These are phyloP conservation scores for Polypterus bichir DNA, from an alignment of 2,113 vertebrate species.

Conservation along the genomic window DNA sequence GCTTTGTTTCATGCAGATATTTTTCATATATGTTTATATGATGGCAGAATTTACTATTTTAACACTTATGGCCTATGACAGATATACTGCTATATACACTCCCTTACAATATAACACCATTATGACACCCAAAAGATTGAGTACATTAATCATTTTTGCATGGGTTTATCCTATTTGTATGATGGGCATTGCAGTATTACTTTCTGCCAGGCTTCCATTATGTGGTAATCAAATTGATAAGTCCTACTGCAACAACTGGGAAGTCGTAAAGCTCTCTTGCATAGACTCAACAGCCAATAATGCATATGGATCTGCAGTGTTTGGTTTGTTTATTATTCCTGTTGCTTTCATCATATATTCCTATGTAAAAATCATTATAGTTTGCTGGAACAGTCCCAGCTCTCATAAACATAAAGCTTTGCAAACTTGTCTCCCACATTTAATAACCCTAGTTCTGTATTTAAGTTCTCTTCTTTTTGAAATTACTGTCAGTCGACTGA, in stretches of 20 bases:
- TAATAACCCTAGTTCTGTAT: constrained; percentile 20
- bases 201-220: neutral
- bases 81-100: neutral
- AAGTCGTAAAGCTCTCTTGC: constrained; percentile 24
- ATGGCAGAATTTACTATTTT: neutral
- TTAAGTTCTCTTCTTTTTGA: constrained; percentile 2
- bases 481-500: constrained; percentile 5
- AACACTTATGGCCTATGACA: too few relatives aligned
- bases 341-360: constrained; percentile 24
- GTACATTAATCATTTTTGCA: too few relatives aligned
- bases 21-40: neutral
- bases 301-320: constrained; percentile 10
- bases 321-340: constrained; percentile 10
- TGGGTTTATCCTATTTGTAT: too few relatives aligned
- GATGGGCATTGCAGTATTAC: too few relatives aligned
- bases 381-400: constrained; percentile 15
- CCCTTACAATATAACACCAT: neutral
- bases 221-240: constrained; percentile 2
- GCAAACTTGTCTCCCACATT: constrained; percentile 29
- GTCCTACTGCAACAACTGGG: constrained; percentile 4
- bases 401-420: constrained; percentile 26
- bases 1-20: neutral
- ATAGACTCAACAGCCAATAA: constrained; percentile 11
- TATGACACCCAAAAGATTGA: too few relatives aligned
- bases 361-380: constrained; percentile 26